Base-by-base conservation (phyloP, 2,113 vertebrate species). In the Elachura formosa region DNA sequence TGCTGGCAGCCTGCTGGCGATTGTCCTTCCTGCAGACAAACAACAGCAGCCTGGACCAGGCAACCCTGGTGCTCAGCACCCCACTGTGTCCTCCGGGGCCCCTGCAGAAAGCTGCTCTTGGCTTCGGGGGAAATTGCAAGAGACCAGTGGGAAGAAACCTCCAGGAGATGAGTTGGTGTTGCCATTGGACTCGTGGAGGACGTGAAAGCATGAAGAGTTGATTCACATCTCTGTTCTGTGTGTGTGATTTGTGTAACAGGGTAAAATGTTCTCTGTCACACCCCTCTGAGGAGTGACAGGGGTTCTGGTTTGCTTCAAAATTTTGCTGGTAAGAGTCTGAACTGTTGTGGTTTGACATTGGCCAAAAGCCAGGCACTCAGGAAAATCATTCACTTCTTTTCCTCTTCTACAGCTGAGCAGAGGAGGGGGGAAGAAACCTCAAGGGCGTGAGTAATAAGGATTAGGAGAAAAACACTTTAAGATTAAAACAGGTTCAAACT, bases 11-110 rank as follows among this genome's bases (percentile, higher is more conserved):
- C 95, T 1, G 40, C 94, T 95, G 96, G 78, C 67, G 89, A 95
- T 97, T 96, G 87, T 97, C 89, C 93, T 94, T 90, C 77, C 78
- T 87, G 89, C 95, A 89, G 40, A 73, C 89, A 87, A 55, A 61
- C 89, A 87, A 45, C 94, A 93, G 94, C 95, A 97, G 96, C 95
- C 83, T 38, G 83, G 43, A 73, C 64, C 11, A 2, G 86, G 59
- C 81, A 77, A 89, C 91, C 62, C 48, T 2, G 17, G 45, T 55
- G 95, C 54, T 77, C 84, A 24, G 62, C 77, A 55, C 63, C 38
- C 73, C 63, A 6, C 75, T 61, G 96, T 73, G 93, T 87, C 91
- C 93, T 94, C 52, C 0, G 3, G 3, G 59, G 59, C 77, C 3
- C 46, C 96, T 5, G 23, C 87, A 68, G 75, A 71, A 91, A 97